phyloP scores from a whole-genome alignment of 1,140 invertebrate genomes.

The Leptonema lineaticorne region DNA sequence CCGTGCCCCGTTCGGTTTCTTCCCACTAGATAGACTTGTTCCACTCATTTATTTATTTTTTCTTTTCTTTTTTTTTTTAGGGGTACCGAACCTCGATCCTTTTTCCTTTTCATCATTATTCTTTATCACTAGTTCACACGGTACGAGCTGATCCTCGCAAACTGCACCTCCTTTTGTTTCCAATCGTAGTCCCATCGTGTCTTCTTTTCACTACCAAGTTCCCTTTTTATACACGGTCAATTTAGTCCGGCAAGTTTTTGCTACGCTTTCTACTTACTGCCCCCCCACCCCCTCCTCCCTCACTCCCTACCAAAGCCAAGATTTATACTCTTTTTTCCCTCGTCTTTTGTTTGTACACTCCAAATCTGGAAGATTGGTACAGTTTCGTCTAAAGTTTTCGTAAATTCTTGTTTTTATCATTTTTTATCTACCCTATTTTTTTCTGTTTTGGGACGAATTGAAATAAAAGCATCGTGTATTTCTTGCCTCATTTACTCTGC shows the following conservation, averaged over 20 bases:
- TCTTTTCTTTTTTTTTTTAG: neutral
- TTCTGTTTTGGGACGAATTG: too few relatives aligned
- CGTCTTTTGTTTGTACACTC: conserved; percentile 15
- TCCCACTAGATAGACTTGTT: too few relatives aligned
- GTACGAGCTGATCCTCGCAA: conserved; percentile 2
- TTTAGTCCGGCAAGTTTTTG: conserved; percentile 15
- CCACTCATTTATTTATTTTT: too few relatives aligned
- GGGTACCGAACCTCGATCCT: neutral
- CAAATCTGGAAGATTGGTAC: neutral
- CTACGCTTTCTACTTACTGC: too few relatives aligned
- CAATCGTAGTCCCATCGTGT: conserved; percentile 13
- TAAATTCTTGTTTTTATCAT: neutral
- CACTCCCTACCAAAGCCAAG: conserved; percentile 9
- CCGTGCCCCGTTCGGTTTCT: too few relatives aligned
- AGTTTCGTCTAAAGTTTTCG: conserved; percentile 3
- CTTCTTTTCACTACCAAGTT: neutral
- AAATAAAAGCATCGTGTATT: neutral
- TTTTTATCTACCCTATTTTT: neutral
- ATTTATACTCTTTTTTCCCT: conserved; percentile 8
- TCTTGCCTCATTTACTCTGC: neutral
- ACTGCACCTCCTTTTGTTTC: conserved; percentile 13
- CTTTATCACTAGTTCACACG: conserved; percentile 16
- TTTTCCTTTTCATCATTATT: conserved; percentile 18
- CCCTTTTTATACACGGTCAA: conserved; percentile 15
- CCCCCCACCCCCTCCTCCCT: neutral